Evolutionary conservation across 2,888 invertebrate species (phyloP).

Genomic region (Phengaris alcon): DNA sequence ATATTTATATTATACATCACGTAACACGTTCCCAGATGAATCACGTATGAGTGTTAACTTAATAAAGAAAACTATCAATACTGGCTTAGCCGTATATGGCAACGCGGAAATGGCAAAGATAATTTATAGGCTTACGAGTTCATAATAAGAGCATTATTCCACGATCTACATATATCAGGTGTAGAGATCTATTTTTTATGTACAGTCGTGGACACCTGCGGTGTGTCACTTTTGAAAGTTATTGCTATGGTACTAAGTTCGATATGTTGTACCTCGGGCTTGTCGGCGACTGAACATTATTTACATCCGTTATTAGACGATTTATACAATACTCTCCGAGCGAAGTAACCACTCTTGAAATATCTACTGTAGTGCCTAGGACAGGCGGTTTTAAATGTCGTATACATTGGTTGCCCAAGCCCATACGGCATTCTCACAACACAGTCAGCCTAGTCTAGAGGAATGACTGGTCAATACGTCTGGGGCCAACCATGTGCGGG

Average conservation of each 20-base stretch:
- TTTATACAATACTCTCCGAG: no score
- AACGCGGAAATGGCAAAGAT: not conserved
- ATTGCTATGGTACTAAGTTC: not conserved
- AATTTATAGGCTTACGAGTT: not conserved
- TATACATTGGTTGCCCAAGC: no score
- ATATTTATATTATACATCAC: not conserved
- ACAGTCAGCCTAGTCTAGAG: no score
- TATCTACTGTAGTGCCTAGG: no score
- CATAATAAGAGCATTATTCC: conserved; percentile 5
- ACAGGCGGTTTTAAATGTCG: no score
- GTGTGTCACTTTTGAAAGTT: not conserved
- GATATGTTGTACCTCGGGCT: not conserved
- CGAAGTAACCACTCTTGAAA: no score
- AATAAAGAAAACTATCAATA: conserved; percentile 17
- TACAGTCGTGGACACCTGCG: not conserved
- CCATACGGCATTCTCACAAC: no score
- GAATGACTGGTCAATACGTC: no score
- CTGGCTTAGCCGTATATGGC: conserved; percentile 1
- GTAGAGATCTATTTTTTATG: not conserved
- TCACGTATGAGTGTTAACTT: conserved; percentile 5
- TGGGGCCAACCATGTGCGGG: no score
- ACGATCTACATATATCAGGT: not conserved
- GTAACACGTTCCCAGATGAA: not conserved
- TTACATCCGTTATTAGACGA: not conserved
- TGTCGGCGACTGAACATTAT: no score